Conservation (phyloP, 2,888 invertebrate genomes). For the Machimus rusticus region DNA sequence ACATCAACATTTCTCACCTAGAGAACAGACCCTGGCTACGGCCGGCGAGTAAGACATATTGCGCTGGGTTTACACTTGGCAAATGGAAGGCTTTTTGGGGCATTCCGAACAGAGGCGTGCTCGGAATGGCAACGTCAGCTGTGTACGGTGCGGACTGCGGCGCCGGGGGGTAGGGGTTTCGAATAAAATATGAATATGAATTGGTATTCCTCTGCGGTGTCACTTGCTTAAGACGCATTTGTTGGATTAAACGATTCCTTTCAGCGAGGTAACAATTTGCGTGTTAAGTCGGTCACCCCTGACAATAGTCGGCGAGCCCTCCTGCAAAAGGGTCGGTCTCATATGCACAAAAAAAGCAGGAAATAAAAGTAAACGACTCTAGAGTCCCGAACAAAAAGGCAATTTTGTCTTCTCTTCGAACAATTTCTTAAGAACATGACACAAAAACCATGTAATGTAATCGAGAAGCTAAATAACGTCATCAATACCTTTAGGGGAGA, state of each 20-base stretch:
- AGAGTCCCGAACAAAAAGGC: neutral
- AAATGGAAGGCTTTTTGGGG: neutral
- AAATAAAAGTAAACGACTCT: neutral
- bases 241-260: neutral
- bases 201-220: constrained; percentile 2
- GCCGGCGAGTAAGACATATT: constrained; percentile 2
- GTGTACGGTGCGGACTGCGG: neutral
- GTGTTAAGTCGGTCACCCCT: constrained; percentile 12
- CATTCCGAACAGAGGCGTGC: neutral
- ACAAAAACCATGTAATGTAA: neutral
- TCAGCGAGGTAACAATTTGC: constrained; percentile 11
- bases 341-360: neutral
- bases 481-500: neutral
- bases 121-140: neutral
- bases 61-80: constrained; percentile 23
- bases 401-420: neutral
- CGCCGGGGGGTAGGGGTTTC: neutral
- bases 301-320: neutral
- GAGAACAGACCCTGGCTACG: neutral
- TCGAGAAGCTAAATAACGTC: neutral
- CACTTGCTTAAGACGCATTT: constrained; percentile 15
- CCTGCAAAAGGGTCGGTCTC: neutral
- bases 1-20: constrained; percentile 35
- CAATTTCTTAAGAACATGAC: neutral
- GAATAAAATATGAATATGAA: constrained; percentile 27